phyloP scores from a whole-genome alignment of 2,797 vertebrate genomes.

The Epinephelus malabaricus region DNA sequence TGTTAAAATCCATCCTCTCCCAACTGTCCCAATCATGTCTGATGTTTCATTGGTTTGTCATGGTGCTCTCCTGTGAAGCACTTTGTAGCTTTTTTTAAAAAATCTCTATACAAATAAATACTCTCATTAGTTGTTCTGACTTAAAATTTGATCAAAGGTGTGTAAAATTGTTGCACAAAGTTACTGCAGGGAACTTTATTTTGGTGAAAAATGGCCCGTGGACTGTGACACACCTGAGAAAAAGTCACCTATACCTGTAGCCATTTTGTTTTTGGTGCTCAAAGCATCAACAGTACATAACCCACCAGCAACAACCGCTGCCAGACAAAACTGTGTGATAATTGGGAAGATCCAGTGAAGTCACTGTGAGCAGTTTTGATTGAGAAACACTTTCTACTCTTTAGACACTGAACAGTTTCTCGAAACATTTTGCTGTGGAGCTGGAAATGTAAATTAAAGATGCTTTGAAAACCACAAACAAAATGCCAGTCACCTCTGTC shows the following conservation, averaged over 20 bases:
- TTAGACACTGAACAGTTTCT: neutral
- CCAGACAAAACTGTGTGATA: neutral
- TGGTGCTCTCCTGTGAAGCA: neutral
- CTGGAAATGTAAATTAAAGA: neutral
- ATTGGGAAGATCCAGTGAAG: neutral
- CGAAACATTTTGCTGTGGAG: neutral
- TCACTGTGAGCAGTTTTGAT: neutral
- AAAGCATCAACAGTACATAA: neutral
- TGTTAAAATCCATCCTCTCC: neutral
- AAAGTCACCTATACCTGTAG: neutral
- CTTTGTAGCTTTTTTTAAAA: too few relatives aligned
- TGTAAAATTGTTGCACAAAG: neutral
- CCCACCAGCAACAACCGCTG: neutral
- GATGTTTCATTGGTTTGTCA: neutral
- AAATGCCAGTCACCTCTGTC: neutral
- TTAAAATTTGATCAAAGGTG: neutral
- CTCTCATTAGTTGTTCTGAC: neutral
- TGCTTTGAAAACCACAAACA: neutral
- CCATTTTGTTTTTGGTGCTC: neutral
- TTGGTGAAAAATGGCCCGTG: neutral
- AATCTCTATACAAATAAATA: neutral
- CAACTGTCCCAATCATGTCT: neutral
- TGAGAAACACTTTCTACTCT: slow-evolving; percentile 9
- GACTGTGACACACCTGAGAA: neutral
- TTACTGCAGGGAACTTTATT: neutral